A percentile compares a stretch with the other conserved stretches of the same genome.
Evolutionary conservation across 2,113 vertebrate genomes (phyloP).

Genomic region (Ophiodon elongatus): DNA sequence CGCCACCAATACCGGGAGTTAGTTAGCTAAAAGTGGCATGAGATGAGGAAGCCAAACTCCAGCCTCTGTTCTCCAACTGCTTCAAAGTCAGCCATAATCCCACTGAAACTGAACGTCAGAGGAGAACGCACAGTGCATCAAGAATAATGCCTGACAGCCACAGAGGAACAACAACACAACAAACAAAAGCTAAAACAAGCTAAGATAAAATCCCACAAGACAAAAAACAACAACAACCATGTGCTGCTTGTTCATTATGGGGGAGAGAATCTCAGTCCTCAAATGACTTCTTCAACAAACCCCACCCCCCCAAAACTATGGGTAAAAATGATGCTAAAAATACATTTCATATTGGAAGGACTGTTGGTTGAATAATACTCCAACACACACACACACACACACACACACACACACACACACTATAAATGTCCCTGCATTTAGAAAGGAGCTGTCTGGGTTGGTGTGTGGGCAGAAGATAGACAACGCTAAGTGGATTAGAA

Average conservation of each 20-base stretch:
- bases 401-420: neutral
- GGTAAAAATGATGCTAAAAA: too few relatives aligned
- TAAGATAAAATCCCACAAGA: conserved; percentile 38
- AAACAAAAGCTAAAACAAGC: conserved; percentile 53
- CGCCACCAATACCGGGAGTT: neutral
- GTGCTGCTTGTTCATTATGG: conserved; percentile 42
- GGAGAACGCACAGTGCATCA: conserved; percentile 21
- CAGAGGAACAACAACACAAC: conserved; percentile 42
- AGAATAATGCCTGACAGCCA: conserved; percentile 45
- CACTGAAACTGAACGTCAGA: conserved; percentile 37
- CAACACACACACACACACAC: conserved; percentile 6
- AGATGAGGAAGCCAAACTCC: conserved; percentile 32
- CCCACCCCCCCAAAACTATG: neutral
- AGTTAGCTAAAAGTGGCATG: conserved; percentile 27
- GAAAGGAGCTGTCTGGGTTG: conserved; percentile 55
- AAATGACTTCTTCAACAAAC: conserved; percentile 30
- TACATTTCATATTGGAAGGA: conserved; percentile 19
- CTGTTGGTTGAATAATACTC: neutral
- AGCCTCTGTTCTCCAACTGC: conserved; percentile 44
- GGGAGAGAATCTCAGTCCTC: conserved; percentile 20
- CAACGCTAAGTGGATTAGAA: conserved; percentile 60
- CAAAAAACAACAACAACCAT: conserved; percentile 23
- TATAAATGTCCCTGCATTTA: conserved; percentile 41
- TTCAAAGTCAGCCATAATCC: conserved; percentile 46
- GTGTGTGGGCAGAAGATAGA: conserved; percentile 50